Conservation (phyloP, 2,888 invertebrate genomes). For the Amblyjoppa proteus region DNA sequence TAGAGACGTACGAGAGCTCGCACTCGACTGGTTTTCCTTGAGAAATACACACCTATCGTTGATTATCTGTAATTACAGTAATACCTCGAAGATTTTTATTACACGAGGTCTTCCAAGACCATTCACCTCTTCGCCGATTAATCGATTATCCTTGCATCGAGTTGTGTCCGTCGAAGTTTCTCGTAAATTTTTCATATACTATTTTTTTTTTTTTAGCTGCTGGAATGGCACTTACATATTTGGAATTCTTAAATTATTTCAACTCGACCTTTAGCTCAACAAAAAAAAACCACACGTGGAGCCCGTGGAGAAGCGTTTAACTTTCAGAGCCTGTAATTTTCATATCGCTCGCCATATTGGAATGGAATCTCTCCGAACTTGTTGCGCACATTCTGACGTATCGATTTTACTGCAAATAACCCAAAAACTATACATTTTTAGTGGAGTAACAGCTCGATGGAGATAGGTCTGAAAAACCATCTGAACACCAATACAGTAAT, state of each 20-base stretch:
- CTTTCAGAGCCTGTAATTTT: background rate
- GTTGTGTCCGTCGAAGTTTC: background rate
- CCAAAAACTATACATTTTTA: too few species aligned
- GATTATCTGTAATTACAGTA: slow-evolving; percentile 51
- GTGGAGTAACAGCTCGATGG: too few species aligned
- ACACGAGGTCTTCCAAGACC: background rate
- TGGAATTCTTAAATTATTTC: background rate
- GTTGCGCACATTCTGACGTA: too few species aligned
- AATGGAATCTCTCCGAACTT: background rate
- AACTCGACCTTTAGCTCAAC: background rate
- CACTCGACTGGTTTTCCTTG: slow-evolving; percentile 32
- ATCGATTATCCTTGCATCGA: background rate
- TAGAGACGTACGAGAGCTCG: slow-evolving; percentile 5
- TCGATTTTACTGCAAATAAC: too few species aligned
- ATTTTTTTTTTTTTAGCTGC: background rate
- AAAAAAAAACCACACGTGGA: background rate
- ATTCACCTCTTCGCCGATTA: background rate
- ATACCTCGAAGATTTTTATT: slow-evolving; percentile 27
- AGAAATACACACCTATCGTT: background rate
- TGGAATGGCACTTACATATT: background rate
- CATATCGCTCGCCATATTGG: background rate
- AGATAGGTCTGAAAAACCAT: too few species aligned
- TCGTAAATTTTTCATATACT: background rate
- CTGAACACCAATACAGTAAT: too few species aligned
- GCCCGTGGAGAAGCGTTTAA: background rate